Percentiles rank a stretch among this genome's conserved stretches.
Evolutionary conservation across 2,797 vertebrate species (phyloP).

Genomic region (Cossypha polioptera): DNA sequence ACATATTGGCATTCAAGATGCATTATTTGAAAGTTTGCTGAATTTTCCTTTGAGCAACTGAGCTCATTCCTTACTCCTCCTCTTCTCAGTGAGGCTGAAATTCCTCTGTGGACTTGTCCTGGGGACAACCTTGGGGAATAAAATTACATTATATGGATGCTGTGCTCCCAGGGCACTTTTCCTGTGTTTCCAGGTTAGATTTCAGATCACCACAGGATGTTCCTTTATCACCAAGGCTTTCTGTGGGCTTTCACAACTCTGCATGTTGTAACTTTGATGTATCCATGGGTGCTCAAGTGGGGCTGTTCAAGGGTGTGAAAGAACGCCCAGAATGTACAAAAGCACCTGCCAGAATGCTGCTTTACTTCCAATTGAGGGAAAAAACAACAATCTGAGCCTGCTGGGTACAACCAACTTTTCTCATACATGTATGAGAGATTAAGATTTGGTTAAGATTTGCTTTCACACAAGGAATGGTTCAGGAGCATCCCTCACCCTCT

Average conservation of each 20-base stretch:
- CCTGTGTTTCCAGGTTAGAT: neutral
- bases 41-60: neutral
- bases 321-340: neutral
- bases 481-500: neutral
- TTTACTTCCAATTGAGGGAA: neutral
- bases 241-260: neutral
- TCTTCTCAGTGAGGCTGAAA: neutral
- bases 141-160: fast-evolving
- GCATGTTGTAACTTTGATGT: fast-evolving
- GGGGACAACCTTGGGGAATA: neutral
- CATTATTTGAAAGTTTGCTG: constrained; percentile 15
- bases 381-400: neutral
- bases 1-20: neutral
- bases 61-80: neutral
- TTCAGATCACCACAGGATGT: neutral
- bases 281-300: neutral
- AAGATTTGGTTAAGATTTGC: neutral
- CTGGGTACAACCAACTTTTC: neutral
- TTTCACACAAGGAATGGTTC: neutral
- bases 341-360: fast-evolving
- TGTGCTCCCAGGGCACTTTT: neutral
- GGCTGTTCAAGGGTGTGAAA: fast-evolving
- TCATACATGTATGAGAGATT: fast-evolving
- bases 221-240: neutral
- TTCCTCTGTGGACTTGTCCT: neutral